These are phyloP conservation scores for Sinohyriopsis cumingii DNA, from an alignment of 2,888 invertebrate genomes.

Conservation along the genomic window DNA sequence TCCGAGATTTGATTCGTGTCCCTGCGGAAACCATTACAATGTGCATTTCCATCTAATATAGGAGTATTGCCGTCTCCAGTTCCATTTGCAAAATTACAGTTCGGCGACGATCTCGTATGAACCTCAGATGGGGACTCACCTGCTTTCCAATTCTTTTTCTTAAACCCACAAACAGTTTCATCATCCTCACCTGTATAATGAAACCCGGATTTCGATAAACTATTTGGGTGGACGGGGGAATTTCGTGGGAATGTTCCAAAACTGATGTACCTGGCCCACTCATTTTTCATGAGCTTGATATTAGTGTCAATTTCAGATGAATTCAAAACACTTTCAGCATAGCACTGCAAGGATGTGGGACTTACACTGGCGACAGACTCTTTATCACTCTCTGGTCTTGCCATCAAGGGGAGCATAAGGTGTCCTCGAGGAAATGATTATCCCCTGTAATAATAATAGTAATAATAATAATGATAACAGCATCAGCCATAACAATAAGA, in stretches of 20 bases:
- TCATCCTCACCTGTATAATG: constrained; percentile 6
- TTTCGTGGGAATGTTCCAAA: constrained; percentile 2
- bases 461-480: no score
- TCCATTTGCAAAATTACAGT: constrained; percentile 8
- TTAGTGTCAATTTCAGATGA: neutral
- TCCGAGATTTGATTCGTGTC: no score
- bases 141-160: constrained; percentile 2
- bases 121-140: neutral
- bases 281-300: constrained; percentile 2
- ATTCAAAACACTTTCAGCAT: no score
- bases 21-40: no score
- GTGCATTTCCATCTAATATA: neutral
- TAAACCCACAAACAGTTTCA: constrained; percentile 10
- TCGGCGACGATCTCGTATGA: constrained; percentile 6
- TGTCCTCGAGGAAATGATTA: no score
- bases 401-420: no score
- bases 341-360: no score
- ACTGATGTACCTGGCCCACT: constrained; percentile 4
- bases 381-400: no score
- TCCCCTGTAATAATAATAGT: no score
- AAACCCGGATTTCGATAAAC: constrained; percentile 9
- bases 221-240: neutral
- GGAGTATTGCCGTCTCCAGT: constrained; percentile 1
- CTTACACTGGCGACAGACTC: no score
- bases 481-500: no score